These are phyloP conservation scores for Erythrocercus mccallii DNA, from an alignment of 2,113 vertebrate species.

Conservation along the genomic window DNA sequence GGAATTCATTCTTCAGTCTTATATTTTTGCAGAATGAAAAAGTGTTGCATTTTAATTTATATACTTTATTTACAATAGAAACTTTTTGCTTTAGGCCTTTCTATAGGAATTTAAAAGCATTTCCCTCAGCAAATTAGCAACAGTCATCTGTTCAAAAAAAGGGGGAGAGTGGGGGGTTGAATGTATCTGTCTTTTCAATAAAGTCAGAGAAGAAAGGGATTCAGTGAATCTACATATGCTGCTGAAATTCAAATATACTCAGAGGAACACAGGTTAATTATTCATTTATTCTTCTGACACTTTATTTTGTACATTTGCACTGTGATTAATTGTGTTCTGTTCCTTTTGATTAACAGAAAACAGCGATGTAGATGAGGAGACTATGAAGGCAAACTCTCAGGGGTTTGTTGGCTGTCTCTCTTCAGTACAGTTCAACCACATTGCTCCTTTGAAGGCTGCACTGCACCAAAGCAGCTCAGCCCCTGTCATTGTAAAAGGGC, in stretches of 20 bases:
- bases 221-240: constrained; percentile 5
- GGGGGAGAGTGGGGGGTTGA: rapidly evolving
- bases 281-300: background rate
- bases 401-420: constrained; percentile 92
- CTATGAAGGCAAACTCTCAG: constrained; percentile 76
- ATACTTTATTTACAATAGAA: background rate
- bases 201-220: background rate
- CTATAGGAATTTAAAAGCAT: background rate
- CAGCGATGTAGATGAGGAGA: constrained; percentile 75
- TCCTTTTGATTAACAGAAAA: constrained; percentile 66
- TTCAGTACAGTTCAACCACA: constrained; percentile 85
- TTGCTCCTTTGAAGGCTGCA: constrained; percentile 88
- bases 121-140: background rate
- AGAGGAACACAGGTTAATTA: constrained; percentile 24
- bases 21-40: background rate
- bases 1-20: background rate
- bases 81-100: background rate
- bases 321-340: constrained; percentile 19
- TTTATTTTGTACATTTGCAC: background rate
- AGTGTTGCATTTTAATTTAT: background rate
- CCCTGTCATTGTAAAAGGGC: constrained; percentile 77
- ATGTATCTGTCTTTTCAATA: background rate
- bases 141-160: background rate
- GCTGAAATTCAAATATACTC: background rate
- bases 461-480: constrained; percentile 74